These are phyloP conservation scores for Anableps anableps DNA, from an alignment of 2,797 vertebrate genomes.

Conservation along the genomic window DNA sequence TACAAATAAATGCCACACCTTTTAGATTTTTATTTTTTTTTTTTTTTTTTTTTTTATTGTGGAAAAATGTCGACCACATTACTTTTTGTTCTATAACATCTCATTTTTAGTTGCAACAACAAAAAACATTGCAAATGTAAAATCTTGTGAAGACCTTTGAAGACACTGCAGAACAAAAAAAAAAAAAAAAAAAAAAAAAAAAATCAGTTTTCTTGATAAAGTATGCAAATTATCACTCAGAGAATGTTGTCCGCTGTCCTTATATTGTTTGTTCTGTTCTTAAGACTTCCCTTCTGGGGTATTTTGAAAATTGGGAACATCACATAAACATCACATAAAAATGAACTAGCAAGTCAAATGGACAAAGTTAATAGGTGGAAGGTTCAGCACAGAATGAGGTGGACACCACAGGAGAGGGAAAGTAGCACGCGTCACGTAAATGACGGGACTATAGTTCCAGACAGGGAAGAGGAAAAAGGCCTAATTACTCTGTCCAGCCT, in stretches of 20 bases:
- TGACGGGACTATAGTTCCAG: slow-evolving; percentile 43
- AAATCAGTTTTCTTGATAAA: slow-evolving; percentile 22
- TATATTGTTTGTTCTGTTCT: slow-evolving; percentile 32
- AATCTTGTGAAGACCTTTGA: not conserved
- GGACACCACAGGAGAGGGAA: slow-evolving; percentile 28
- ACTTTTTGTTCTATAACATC: not conserved
- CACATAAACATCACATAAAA: slow-evolving; percentile 14
- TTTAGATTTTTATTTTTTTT: not conserved
- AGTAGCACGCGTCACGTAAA: slow-evolving; percentile 21
- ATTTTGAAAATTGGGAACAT: slow-evolving; percentile 34
- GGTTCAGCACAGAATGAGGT: slow-evolving; percentile 21
- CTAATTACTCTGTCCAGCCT: slow-evolving; percentile 52
- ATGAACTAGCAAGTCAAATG: slow-evolving; percentile 10
- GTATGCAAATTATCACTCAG: slow-evolving; percentile 23
- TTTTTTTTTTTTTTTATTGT: too few relatives aligned
- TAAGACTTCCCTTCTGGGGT: slow-evolving; percentile 36
- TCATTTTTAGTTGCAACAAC: not conserved
- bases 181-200: slow-evolving; percentile 50
- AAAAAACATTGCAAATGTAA: not conserved
- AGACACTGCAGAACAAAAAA: slow-evolving; percentile 21
- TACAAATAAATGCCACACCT: not conserved
- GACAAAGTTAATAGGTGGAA: slow-evolving; percentile 29
- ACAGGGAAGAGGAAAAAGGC: slow-evolving; percentile 42
- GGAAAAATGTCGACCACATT: not conserved
- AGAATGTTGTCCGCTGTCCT: slow-evolving; percentile 42